These are phyloP conservation scores for Athrips mouffetella DNA, from an alignment of 2,888 invertebrate species.

Conservation along the genomic window DNA sequence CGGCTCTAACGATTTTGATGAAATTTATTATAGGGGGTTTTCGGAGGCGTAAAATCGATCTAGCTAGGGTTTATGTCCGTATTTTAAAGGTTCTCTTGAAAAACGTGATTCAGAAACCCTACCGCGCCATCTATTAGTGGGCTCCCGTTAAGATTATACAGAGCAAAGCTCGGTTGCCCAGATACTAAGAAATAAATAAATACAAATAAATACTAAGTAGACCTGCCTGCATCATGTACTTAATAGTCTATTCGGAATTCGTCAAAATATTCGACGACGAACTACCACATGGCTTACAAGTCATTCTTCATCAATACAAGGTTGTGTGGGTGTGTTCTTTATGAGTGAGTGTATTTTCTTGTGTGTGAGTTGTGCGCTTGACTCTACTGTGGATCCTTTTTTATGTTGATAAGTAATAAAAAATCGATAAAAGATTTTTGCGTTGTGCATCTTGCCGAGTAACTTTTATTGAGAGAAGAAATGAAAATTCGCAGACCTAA, in stretches of 20 bases:
- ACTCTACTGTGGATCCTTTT: conserved; percentile 26
- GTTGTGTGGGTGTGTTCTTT: conserved; percentile 33
- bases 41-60: too few relatives aligned
- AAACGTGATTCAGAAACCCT: too few relatives aligned
- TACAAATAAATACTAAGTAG: background rate
- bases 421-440: conserved; percentile 12
- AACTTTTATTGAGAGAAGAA: too few relatives aligned
- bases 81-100: too few relatives aligned
- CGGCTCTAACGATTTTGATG: too few relatives aligned
- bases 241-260: conserved; percentile 66
- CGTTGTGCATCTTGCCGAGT: conserved; percentile 8
- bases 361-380: conserved; percentile 26
- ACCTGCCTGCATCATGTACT: conserved; percentile 34
- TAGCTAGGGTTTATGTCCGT: too few relatives aligned
- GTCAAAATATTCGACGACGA: conserved; percentile 70
- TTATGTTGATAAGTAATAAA: conserved; percentile 17
- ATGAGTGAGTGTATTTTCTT: conserved; percentile 23
- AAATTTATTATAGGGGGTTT: too few relatives aligned
- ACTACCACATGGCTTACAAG: conserved; percentile 67
- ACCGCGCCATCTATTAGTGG: too few relatives aligned
- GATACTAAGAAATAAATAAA: background rate
- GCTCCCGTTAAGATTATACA: too few relatives aligned
- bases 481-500: too few relatives aligned
- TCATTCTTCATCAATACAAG: conserved; percentile 48
- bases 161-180: too few relatives aligned